A percentile compares a stretch with the other conserved stretches of the same genome.
phyloP scores from a whole-genome alignment of 2,888 invertebrate genomes.

The Galeopsomyia nigrocyanea region DNA sequence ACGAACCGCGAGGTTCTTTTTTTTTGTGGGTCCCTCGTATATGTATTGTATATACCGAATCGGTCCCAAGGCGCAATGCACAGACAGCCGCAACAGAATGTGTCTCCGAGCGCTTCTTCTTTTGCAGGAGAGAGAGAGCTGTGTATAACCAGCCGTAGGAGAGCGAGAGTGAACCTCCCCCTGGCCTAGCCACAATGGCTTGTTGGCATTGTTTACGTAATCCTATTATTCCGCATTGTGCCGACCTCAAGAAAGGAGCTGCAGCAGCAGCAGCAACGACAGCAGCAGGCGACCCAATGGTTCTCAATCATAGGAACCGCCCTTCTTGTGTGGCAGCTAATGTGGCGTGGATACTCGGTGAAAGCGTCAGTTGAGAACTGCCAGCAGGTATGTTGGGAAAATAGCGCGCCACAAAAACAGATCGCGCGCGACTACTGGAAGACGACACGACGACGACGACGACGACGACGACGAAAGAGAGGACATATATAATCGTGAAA shows the following conservation, averaged over 20 bases:
- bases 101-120: slow-evolving; percentile 33
- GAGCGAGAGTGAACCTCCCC: slow-evolving; percentile 36
- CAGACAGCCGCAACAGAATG: slow-evolving; percentile 14
- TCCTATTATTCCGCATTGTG: slow-evolving; percentile 67
- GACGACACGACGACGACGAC: slow-evolving; percentile 15
- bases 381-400: slow-evolving; percentile 59
- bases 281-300: slow-evolving; percentile 54
- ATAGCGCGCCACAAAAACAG: slow-evolving; percentile 57
- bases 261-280: slow-evolving; percentile 52
- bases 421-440: slow-evolving; percentile 39
- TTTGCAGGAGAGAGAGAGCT: slow-evolving; percentile 23
- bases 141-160: slow-evolving; percentile 37
- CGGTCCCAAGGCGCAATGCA: slow-evolving; percentile 52
- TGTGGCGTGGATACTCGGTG: slow-evolving; percentile 5
- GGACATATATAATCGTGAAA: slow-evolving; percentile 51
- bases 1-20: slow-evolving; percentile 45
- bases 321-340: not conserved
- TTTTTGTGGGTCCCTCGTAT: slow-evolving; percentile 10
- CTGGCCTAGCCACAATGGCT: slow-evolving; percentile 63
- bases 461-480: slow-evolving; percentile 10
- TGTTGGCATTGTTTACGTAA: slow-evolving; percentile 69
- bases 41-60: slow-evolving; percentile 57
- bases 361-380: slow-evolving; percentile 42
- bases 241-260: slow-evolving; percentile 60
- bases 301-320: slow-evolving; percentile 55